Evolutionary conservation across 2,797 vertebrate genomes (phyloP), one percentile per base, ranked within the genome.

Genomic region (Melanotaenia trifasciata): DNA sequence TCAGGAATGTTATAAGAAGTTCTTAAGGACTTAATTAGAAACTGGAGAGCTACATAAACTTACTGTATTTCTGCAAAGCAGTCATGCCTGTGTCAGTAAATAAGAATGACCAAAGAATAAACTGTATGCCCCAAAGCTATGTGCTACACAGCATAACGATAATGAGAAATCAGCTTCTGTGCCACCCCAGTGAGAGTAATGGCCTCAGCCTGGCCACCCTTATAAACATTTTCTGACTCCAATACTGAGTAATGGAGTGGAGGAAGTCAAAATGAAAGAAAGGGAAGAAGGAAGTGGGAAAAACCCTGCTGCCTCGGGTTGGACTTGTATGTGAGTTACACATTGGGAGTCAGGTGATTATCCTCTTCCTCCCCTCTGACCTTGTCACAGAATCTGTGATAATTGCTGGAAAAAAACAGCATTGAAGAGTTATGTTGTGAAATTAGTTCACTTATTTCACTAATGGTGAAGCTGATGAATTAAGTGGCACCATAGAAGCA

Each of bases 71-170:
- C 8, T n/a, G 45, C 45, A n/a, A n/a, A 20, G 43, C 43, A 47
- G 20, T 22, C 45, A 50, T 22, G 20, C 45, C 45, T 50, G 45
- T 2, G 7, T 50, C 45, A 5, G 20, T 50, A 50, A 50, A 50
- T 50, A 50, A 50, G 45, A 50, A n/a, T 50, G 45, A 50, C 45
- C 45, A 50, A 50, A 50, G 45, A 47, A 47, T 47, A 47, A 18
- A 43, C 32, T 50, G 14, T n/a, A n/a, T 50, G n/a, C 45, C 45
- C 45, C 20, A 50, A 50, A 50, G 45, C 45, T n/a, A 18, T 50
- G 20, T 50, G 43, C 18, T 20, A n/a, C 45, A 50, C 45, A 50
- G 20, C 45, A 50, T 10, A 50, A 22, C 45, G 20, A 50, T 50
- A 50, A 50, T 50, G 45, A 50, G 45, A 50, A 20, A n/a, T 50